phyloP scores from a whole-genome alignment of 2,888 invertebrate genomes.

The Pristionchus arcanus region DNA sequence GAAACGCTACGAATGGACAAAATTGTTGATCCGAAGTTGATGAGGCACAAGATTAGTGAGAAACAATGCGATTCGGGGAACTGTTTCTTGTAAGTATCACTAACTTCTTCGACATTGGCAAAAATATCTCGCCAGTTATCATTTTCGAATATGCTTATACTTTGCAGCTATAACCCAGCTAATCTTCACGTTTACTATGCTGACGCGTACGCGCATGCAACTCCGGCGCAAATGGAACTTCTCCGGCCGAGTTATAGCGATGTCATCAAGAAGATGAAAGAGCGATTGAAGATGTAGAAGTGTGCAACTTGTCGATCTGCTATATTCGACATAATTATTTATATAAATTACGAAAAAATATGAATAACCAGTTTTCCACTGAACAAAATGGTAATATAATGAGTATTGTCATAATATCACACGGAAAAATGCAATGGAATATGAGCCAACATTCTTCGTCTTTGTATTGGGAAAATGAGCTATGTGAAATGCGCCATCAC shows the following conservation, averaged over 20 bases:
- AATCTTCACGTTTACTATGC: slow-evolving; percentile 10
- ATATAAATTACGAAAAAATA: too few relatives aligned
- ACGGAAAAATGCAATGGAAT: too few relatives aligned
- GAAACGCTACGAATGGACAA: not conserved
- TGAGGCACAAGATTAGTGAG: not conserved
- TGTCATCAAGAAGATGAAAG: not conserved
- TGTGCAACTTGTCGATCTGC: too few relatives aligned
- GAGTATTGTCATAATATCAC: too few relatives aligned
- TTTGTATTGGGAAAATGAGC: too few relatives aligned
- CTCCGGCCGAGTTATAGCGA: not conserved
- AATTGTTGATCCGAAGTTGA: not conserved
- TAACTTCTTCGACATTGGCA: not conserved
- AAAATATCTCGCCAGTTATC: too few relatives aligned
- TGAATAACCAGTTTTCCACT: too few relatives aligned
- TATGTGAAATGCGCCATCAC: too few relatives aligned
- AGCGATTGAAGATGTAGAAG: not conserved
- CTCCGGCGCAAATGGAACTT: not conserved
- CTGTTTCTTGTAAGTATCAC: not conserved
- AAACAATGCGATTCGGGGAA: not conserved
- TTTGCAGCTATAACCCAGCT: not conserved
- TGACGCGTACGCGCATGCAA: not conserved
- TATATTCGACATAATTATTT: too few relatives aligned
- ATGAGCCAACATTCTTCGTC: too few relatives aligned
- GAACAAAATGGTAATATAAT: too few relatives aligned
- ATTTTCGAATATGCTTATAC: too few relatives aligned